Evolutionary conservation across 2,888 invertebrate genomes (phyloP), one percentile per base, ranked within the genome.

Genomic region (Lucinisca nassula): DNA sequence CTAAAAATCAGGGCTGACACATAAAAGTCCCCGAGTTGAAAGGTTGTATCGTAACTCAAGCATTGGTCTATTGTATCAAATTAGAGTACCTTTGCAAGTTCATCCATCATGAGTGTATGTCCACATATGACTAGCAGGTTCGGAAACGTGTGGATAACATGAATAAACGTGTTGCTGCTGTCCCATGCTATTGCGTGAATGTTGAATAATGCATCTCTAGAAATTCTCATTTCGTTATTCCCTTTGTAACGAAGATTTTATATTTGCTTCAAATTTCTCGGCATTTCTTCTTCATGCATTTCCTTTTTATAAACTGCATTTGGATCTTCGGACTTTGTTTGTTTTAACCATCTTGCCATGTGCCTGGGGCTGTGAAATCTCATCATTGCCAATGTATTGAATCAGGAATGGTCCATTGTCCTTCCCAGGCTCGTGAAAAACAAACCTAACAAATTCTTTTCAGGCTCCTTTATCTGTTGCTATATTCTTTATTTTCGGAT

Each of bases 51-150:
- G 27, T 61, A 61, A 30, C 30, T 61, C 3, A 61, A 30, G 32
- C 61, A 61, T 61, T 24, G 61, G 24, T 61, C 30, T 17, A 30
- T 61, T 8, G 61, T 61, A 61, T 61, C 61, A 61, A 61, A 45
- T 12, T 45, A 45, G 17, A 45, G 45, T 45, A 45, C 45, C 45
- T 45, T 45, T 45, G 8, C 45, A 27, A 61, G 61, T 61, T 61
- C 61, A 61, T 61, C 61, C 30, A 61, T 6, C 61, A 61, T 61
- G 61, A 61, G 61, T 61, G 61, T 27, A 30, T 61, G 61, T 61
- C 61, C 27, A 61, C 61, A 61, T 61, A 61, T 61, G 3, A 61
- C 61, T 8, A 61, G 27, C 17, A 61, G 8, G 30, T 61, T 61
- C 61, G 30, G 61, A 17, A 61, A 61, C 32, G 30, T 61, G 30